Percentiles rank a stretch among this genome's conserved stretches.
These are phyloP conservation scores for Ceyx melanurus DNA, from an alignment of 2,113 vertebrate species.

Conservation along the genomic window DNA sequence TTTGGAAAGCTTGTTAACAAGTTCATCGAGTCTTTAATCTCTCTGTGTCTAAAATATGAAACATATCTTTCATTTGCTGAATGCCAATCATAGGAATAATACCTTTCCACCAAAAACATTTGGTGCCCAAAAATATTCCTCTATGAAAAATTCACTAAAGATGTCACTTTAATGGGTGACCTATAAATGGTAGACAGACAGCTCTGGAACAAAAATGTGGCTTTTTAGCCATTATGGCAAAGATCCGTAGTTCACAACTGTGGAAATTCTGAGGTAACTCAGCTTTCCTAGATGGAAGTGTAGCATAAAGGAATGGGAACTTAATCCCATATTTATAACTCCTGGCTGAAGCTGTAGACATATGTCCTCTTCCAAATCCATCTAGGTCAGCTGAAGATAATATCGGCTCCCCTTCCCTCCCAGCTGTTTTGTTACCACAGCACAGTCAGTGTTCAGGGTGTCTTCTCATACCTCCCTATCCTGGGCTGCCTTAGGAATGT, in stretches of 20 bases:
- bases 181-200: slow-evolving; percentile 8
- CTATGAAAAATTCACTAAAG: not conserved
- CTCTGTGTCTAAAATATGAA: slow-evolving; percentile 7
- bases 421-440: not conserved
- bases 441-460: not conserved
- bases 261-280: slow-evolving; percentile 60
- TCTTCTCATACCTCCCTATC: not conserved
- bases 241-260: not conserved
- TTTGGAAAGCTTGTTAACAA: not conserved
- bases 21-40: not conserved
- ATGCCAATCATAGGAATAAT: not conserved
- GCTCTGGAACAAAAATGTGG: not conserved
- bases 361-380: slow-evolving; percentile 44
- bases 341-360: slow-evolving; percentile 17
- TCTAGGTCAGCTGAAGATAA: slow-evolving; percentile 42
- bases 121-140: not conserved
- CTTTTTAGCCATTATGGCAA: slow-evolving; percentile 31
- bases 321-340: slow-evolving; percentile 48
- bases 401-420: not conserved
- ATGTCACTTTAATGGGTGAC: not conserved
- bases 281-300: slow-evolving; percentile 45
- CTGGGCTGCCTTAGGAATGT: not conserved
- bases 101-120: not conserved
- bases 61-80: not conserved
- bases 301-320: slow-evolving; percentile 40